Evolutionary conservation across 2,113 vertebrate genomes (phyloP).

Genomic region (Ictalurus punctatus): DNA sequence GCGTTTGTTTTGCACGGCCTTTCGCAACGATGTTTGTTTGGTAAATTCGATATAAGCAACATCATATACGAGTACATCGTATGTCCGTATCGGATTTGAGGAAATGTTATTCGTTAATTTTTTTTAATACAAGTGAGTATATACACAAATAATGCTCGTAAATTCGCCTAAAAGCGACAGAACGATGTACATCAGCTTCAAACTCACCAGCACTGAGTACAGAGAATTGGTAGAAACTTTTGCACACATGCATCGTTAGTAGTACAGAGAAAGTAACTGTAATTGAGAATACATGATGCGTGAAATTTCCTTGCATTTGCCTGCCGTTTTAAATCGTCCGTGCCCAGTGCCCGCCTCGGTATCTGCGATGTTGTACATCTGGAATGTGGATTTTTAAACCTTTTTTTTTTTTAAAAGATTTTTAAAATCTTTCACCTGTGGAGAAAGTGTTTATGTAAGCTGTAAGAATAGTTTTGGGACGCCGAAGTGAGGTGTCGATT

Average conservation of each 20-base stretch:
- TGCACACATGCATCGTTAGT: not conserved
- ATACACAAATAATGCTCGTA: not conserved
- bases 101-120: not conserved
- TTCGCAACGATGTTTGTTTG: too few relatives aligned
- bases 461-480: not conserved
- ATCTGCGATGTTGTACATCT: not conserved
- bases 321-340: not conserved
- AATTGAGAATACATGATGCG: not conserved
- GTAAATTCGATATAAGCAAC: not conserved
- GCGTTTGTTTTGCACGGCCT: too few relatives aligned
- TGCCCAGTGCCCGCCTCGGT: not conserved
- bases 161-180: not conserved
- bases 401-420: not conserved
- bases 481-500: not conserved
- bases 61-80: not conserved
- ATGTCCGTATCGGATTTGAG: not conserved
- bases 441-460: not conserved
- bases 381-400: not conserved
- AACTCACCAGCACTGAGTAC: not conserved
- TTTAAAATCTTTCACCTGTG: not conserved
- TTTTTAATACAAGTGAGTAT: not conserved
- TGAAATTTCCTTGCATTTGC: not conserved
- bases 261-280: not conserved
- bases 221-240: not conserved
- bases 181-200: not conserved